A percentile compares a stretch with the other conserved stretches of the same genome.
phyloP scores from a whole-genome alignment of 2,113 vertebrate species.

The Trematomus loennbergii region DNA sequence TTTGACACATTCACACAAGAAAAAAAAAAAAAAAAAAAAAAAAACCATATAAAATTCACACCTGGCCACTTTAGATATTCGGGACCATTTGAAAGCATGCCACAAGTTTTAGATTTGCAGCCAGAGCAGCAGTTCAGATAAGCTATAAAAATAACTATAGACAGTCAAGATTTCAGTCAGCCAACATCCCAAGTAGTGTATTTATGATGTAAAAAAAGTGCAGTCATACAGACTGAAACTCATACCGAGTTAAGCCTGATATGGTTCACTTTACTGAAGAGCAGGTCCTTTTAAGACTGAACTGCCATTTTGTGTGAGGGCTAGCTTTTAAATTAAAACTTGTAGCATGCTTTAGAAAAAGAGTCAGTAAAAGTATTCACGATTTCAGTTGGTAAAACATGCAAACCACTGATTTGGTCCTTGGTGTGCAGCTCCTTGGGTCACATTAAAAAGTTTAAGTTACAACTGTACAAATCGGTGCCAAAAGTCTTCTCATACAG shows the following conservation, averaged over 20 bases:
- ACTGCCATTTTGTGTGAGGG: not conserved
- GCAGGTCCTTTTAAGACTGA: not conserved
- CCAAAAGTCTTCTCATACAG: conserved; percentile 56
- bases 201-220: not conserved
- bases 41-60: no score
- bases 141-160: conserved; percentile 6
- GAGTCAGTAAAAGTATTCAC: not conserved
- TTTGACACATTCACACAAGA: conserved; percentile 29
- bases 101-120: not conserved
- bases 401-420: conserved; percentile 8
- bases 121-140: no score
- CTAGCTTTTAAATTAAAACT: not conserved
- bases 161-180: not conserved
- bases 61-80: not conserved
- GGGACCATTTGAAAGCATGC: not conserved
- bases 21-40: conserved; percentile 2
- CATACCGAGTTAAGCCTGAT: not conserved
- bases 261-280: no score
- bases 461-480: conserved; percentile 77
- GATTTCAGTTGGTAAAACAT: not conserved
- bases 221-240: not conserved
- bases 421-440: not conserved
- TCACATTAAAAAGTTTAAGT: conserved; percentile 37
- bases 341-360: not conserved
- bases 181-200: not conserved